Conservation (phyloP, 2,113 vertebrate species). For the Aspiorhynchus laticeps region DNA sequence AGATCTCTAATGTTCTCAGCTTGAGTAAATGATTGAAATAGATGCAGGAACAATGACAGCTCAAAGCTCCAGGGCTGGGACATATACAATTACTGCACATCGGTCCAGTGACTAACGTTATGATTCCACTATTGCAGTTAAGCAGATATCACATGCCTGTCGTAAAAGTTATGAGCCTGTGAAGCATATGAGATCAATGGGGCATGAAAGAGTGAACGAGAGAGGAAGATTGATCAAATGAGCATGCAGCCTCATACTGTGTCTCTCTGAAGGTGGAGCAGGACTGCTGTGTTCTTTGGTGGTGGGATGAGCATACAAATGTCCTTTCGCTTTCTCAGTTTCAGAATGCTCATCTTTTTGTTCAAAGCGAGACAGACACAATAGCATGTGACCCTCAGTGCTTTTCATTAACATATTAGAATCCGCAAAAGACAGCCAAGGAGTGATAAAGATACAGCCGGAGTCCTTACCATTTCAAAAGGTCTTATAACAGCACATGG, state of each 20-base stretch:
- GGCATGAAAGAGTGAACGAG: not conserved
- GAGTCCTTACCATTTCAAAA: not conserved
- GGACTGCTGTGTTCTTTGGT: conserved; percentile 22
- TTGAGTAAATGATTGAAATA: conserved; percentile 14
- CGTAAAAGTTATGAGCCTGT: conserved; percentile 22
- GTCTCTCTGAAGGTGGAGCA: conserved; percentile 39
- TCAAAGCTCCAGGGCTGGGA: not conserved
- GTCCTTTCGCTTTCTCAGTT: conserved; percentile 5
- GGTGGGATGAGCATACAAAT: conserved; percentile 36
- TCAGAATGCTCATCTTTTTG: conserved; percentile 28
- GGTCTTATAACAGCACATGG: not conserved
- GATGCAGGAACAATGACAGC: not conserved
- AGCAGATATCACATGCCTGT: conserved; percentile 24
- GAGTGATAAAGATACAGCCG: too few relatives aligned
- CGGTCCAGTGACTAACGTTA: not conserved
- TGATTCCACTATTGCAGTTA: conserved; percentile 20
- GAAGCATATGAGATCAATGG: conserved; percentile 27
- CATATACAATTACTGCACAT: conserved; percentile 10
- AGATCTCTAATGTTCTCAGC: not conserved
- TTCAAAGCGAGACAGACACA: conserved; percentile 2
- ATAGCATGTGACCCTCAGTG: not conserved
- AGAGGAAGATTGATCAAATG: conserved; percentile 33
- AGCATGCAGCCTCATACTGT: conserved; percentile 22
- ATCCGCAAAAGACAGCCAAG: conserved; percentile 1
- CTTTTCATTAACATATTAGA: not conserved